Evolutionary conservation across 2,797 vertebrate genomes (phyloP).

Genomic region (Parauchenoglanis punctatus): DNA sequence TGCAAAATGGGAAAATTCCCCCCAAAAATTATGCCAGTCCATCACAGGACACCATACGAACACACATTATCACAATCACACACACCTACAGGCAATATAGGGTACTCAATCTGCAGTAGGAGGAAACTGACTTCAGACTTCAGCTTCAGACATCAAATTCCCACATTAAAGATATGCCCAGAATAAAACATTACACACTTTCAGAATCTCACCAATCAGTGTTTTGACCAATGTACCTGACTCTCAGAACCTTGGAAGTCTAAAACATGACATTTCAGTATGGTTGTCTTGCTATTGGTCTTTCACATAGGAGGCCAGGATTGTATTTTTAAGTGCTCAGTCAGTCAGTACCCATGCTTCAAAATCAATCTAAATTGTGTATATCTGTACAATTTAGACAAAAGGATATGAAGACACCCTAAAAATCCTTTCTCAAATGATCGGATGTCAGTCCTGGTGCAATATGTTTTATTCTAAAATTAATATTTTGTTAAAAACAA

Average conservation of each 20-base stretch:
- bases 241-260: neutral
- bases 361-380: no score
- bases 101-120: no score
- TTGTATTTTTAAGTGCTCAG: neutral
- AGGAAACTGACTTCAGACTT: neutral
- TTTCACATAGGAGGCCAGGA: neutral
- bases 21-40: no score
- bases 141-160: neutral
- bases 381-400: neutral
- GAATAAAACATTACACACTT: neutral
- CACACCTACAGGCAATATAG: neutral
- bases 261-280: neutral
- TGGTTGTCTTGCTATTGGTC: neutral
- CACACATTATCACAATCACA: neutral
- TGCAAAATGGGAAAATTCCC: neutral
- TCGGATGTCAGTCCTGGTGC: neutral
- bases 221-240: neutral
- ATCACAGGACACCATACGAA: neutral
- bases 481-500: conserved; percentile 1
- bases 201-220: neutral
- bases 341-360: neutral
- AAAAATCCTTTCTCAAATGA: neutral
- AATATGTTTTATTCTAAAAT: neutral
- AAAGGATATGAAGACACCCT: neutral
- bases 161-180: neutral